A percentile compares a stretch with the other conserved stretches of the same genome.
These are phyloP conservation scores for Patella caerulea DNA, from an alignment of 2,888 invertebrate species.

Conservation along the genomic window DNA sequence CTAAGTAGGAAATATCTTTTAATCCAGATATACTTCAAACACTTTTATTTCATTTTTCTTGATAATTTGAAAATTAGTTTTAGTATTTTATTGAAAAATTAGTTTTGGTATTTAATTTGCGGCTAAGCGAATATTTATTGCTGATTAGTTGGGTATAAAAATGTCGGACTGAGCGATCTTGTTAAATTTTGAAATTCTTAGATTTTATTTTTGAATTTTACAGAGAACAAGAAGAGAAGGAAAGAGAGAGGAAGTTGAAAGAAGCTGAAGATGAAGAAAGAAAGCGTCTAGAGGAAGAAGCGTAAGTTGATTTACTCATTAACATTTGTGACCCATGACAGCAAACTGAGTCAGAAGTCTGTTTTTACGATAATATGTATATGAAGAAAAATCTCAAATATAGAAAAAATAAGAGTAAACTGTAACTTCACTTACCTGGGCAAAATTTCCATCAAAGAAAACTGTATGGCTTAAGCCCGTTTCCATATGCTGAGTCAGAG, in stretches of 20 bases:
- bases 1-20: background rate
- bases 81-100: no score
- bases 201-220: constrained; percentile 23
- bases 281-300: constrained; percentile 66
- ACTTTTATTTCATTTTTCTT: background rate
- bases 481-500: background rate
- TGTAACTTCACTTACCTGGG: no score
- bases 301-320: constrained; percentile 45
- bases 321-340: no score
- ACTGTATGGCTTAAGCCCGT: background rate
- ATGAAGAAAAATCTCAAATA: background rate
- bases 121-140: no score
- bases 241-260: constrained; percentile 62
- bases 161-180: no score
- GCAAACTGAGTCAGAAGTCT: no score
- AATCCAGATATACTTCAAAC: background rate
- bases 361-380: background rate
- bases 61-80: no score
- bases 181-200: no score
- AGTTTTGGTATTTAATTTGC: no score
- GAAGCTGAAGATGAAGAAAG: constrained; percentile 64
- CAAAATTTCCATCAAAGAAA: no score
- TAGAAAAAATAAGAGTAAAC: background rate
- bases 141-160: no score
- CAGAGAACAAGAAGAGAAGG: constrained; percentile 66